Base-by-base conservation (phyloP, 2,888 invertebrate genomes). In the Pocota personata region DNA sequence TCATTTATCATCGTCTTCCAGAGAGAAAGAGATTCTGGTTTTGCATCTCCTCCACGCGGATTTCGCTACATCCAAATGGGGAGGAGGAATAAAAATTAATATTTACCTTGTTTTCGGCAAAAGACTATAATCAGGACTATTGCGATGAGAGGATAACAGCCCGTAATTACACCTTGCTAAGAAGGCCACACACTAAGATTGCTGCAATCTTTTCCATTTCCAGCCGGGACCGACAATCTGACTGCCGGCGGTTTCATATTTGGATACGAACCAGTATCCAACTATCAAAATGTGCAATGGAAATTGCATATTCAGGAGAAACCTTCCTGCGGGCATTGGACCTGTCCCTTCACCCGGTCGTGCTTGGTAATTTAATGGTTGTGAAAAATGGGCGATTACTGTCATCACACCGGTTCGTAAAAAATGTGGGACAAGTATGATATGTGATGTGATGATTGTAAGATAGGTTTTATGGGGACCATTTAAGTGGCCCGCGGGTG, bases 101-200 rank as follows among this genome's bases (percentile, higher is more conserved):
- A 92, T 92, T 92, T 92, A 90, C 92, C 91, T 91, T 88, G 78
- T 87, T 89, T 90, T 90, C 88, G 90, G 89, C 89, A 91, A 90
- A 89, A 90, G 89, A 90, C 91, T 92, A 90, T 92, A 92, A 88
- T 88, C 88, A 87, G 77, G 72, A 83, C 66, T 73, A 82, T 75
- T 69, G 79, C 91, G 92, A 92, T 92, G 92, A 92, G 91, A 91
- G 91, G 90, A 91, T 92, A 92, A 92, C 90, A 90, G 92, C 89
- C 90, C 90, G 90, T 92, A 92, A 92, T 92, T 92, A 91, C 91
- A 91, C 89, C 91, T 91, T 91, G 91, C 91, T 90, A 89, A 87
- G 89, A 88, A 4, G 90, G 90, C 90, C 90, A 89, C 88, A 88
- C 87, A 83, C 80, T 71, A 87, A 80, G 83, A 89, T 89, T 89